Conservation (phyloP, 2,797 vertebrate genomes). For the Neostethus bicornis region DNA sequence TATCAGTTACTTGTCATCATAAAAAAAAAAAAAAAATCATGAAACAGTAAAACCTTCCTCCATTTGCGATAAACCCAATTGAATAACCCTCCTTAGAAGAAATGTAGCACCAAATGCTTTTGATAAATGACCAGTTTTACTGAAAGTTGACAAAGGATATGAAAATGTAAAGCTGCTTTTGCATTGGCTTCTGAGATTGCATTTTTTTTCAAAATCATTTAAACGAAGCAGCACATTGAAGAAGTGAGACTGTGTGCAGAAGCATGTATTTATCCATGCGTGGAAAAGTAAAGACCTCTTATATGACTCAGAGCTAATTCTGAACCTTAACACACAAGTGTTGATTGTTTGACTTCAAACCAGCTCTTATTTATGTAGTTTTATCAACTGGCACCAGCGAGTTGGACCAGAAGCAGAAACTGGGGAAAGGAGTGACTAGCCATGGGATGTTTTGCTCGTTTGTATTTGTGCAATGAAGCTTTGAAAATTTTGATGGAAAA, state of each 20-base stretch:
- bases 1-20: background rate
- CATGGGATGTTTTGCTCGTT: background rate
- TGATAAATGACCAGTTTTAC: background rate
- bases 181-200: background rate
- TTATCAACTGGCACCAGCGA: background rate
- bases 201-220: background rate
- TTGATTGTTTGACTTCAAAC: constrained; percentile 20
- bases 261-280: background rate
- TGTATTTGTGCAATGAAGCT: background rate
- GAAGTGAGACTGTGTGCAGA: background rate
- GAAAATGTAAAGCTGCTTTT: background rate
- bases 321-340: constrained; percentile 12
- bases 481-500: background rate
- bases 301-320: constrained; percentile 12
- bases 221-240: background rate
- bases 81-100: background rate
- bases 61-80: too few species aligned
- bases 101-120: background rate
- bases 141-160: background rate
- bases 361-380: constrained; percentile 17
- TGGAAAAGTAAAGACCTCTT: background rate
- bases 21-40: background rate
- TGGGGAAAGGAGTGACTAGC: background rate
- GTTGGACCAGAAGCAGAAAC: background rate
- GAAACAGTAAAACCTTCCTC: too few species aligned